Base-by-base conservation (phyloP, 2,113 vertebrate genomes). In the Eonycteris spelaea region DNA sequence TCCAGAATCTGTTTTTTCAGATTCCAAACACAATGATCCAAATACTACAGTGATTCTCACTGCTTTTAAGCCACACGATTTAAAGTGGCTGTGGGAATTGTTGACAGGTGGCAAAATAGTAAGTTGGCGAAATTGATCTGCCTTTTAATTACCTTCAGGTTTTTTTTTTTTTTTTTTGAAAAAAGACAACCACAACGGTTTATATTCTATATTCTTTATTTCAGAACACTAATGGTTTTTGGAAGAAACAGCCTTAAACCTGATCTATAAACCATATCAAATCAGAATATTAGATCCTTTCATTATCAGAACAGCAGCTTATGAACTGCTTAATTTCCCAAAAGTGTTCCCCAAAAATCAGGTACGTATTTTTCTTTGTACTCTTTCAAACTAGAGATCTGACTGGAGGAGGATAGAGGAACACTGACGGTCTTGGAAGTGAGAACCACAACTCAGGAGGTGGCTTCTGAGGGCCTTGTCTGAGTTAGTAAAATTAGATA, bases 1-100 rank as follows among this genome's bases (percentile, higher is more conserved):
- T 92, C 99, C 99, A 0, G 99, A 99, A 91, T 99, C 99, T 43
- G 95, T 98, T 96, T 99, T 99, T 97, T 98, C 98, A 10, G 98
- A 99, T 97, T 97, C 97, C 0, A 95, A 78, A 93, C 98, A 99
- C 95, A 98, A 98, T 0, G 99, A 99, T 84, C 98, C 98, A 5
- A 98, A 99, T 1, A 98, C 98, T 0, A 99, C 98, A 5, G 97
- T 97, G 4, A 97, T 99, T 95, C 98, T 99, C 65, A 90, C 98
- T 0, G 98, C 97, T 84, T 99, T 99, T 98, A 99, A 99, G 93
- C 95, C 98, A 0, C 96, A 97, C 53, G 99, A 99, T 73, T 97
- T 99, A 97, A 98, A 98, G 93, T 99, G 99, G 99, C 97, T 99
- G 57, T 97, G 97, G 96, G 97, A 98, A 71, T 68, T 99, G 91